Evolutionary conservation across 2,797 vertebrate genomes (phyloP), one percentile per base, ranked within the genome.

Genomic region (Aselliscus stoliczkanus): DNA sequence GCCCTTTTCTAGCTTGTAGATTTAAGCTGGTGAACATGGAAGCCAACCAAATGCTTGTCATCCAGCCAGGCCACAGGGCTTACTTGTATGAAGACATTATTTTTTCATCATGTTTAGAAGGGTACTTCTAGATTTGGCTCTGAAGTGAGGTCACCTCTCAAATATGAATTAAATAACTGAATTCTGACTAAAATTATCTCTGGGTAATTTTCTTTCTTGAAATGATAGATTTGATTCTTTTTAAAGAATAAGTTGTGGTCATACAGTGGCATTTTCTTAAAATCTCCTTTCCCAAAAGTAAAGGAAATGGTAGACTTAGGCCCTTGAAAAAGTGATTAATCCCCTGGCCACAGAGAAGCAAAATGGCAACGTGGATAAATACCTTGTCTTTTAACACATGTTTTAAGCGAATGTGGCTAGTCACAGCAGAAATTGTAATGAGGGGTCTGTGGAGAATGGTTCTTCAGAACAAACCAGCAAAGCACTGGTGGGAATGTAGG

Each of bases 331-430:
- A 96, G 90, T 44, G 75, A 97, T 96, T 96, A 96, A 96, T 97
- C 29, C 89, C 37, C 21, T 77, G 73, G 92, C 95, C 96, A 81
- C 88, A 96, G 89, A 93, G 81, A 81, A 96, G 64, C 67, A 84
- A 97, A 97, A 96, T 96, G 97, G 95, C 96, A 96, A 95, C n/a
- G 79, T 97, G 82, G 90, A 95, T 94, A 95, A 96, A 96, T 94
- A 88, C 56, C 72, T 95, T 83, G 94, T 76, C 76, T 90, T 97
- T 95, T 93, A 94, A 92, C 25, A 5, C 44, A 64, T 90, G 81
- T 93, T 97, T 97, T 81, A 91, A 96, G 96, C 70, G 50, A 91
- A 88, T 84, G 86, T 94, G 96, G 93, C 93, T 82, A 93, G 94
- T 95, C 75, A 31, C 76, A 95, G 96, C 60, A 92, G 92, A 95